Base-by-base conservation (phyloP, 2,888 invertebrate genomes). In the Acrocyrtus sp. region DNA sequence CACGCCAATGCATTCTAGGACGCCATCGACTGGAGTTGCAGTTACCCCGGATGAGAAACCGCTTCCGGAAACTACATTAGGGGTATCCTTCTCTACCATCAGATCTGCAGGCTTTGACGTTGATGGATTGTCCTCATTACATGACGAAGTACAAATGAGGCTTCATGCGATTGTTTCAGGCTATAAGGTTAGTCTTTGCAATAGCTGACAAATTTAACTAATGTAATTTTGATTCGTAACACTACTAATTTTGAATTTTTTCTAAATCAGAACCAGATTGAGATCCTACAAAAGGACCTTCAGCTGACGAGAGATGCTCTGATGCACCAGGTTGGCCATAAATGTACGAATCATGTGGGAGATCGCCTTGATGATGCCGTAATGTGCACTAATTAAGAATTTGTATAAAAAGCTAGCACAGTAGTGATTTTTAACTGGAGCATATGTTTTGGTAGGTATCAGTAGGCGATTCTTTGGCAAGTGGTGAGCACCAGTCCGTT, bases 161-260 rank as follows among this genome's bases (percentile, higher is more conserved):
- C 87, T 96, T 82, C 90, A 91, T 83, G 92, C 94, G 85, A 91
- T 96, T 82, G 90, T 93, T 81, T 87, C 90, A 69, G 91, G 92
- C 79, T 91, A 93, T 83, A 91, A 90, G 89, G 94, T 93, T 83
- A 82, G 82, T 34, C 34, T n/a, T n/a, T n/a, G n/a, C n/a, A n/a
- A n/a, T n/a, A n/a, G n/a, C n/a, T n/a, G n/a, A n/a, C n/a, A n/a
- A n/a, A n/a, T n/a, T n/a, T n/a, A n/a, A n/a, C n/a, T n/a, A n/a
- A n/a, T n/a, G n/a, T n/a, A n/a, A n/a, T n/a, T n/a, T n/a, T n/a
- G n/a, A n/a, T n/a, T n/a, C n/a, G n/a, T 39, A 29, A 34, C 5
- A 34, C 34, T 12, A 8, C 22, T 39, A 47, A 19, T 57, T 69
- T 80, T 83, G 51, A n/a, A n/a, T n/a, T n/a, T n/a, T n/a, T n/a